Percentiles rank a stretch among this genome's conserved stretches.
These are phyloP conservation scores for Gobius niger DNA, from an alignment of 2,113 vertebrate genomes.

Conservation along the genomic window DNA sequence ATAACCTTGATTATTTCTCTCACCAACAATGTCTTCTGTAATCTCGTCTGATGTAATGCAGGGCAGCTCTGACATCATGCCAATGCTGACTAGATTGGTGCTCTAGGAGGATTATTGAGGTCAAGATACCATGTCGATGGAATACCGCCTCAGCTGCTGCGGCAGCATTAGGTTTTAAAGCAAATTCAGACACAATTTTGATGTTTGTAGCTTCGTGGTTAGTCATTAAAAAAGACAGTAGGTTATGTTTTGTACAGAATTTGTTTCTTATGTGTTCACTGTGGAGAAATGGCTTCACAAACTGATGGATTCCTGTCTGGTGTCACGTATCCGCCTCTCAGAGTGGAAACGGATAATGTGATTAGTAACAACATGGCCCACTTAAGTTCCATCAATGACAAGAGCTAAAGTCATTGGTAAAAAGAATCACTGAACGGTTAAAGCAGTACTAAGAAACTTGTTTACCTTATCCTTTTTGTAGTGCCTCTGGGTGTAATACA, in stretches of 20 bases:
- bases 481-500: too few species aligned
- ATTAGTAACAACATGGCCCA: background rate
- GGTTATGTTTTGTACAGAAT: background rate
- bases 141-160: slow-evolving; percentile 26
- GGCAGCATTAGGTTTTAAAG: slow-evolving; percentile 10
- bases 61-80: slow-evolving; percentile 52
- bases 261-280: background rate
- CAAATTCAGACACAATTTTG: background rate
- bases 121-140: slow-evolving; percentile 42
- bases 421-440: too few species aligned
- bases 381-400: background rate
- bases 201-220: background rate
- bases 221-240: background rate
- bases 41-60: slow-evolving; percentile 63
- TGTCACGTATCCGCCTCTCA: background rate
- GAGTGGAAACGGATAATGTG: background rate
- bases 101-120: slow-evolving; percentile 62
- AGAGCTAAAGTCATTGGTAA: background rate
- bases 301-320: background rate
- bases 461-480: too few species aligned
- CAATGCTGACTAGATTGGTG: slow-evolving; percentile 63
- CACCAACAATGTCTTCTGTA: slow-evolving; percentile 41
- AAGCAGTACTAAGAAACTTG: too few species aligned
- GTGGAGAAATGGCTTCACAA: background rate
- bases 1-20: slow-evolving; percentile 43